phyloP scores from a whole-genome alignment of 92 coral and sea anemone genomes.

The Montipora capitata region DNA sequence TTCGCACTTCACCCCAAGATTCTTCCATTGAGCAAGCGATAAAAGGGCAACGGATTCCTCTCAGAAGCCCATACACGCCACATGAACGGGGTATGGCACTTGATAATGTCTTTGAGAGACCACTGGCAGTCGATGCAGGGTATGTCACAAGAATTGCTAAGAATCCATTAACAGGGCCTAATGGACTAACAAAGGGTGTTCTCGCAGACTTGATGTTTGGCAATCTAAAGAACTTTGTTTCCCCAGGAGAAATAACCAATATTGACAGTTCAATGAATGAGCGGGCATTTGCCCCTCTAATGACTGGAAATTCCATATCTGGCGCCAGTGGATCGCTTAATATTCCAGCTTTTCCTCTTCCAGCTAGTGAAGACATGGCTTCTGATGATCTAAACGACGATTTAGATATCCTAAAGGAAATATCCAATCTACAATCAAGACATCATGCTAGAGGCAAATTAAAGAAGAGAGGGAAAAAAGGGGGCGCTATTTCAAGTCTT shows the following conservation, averaged over 20 bases:
- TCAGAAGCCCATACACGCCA: background rate
- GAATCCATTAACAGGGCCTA: slow-evolving; percentile 88
- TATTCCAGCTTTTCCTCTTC: slow-evolving; percentile 34
- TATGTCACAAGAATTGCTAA: slow-evolving; percentile 58
- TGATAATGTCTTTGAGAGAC: slow-evolving; percentile 1
- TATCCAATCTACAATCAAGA: slow-evolving; percentile 25
- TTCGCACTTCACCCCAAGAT: slow-evolving; percentile 27
- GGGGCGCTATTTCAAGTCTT: slow-evolving; percentile 71
- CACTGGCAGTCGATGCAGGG: slow-evolving; percentile 28
- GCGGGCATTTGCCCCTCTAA: slow-evolving; percentile 27
- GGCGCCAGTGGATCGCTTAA: slow-evolving; percentile 18
- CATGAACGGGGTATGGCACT: background rate
- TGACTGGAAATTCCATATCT: background rate
- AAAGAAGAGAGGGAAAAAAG: slow-evolving; percentile 38
- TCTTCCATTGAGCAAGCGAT: background rate
- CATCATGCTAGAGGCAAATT: slow-evolving; percentile 53
- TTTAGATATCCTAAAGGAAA: slow-evolving; percentile 5
- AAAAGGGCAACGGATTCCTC: slow-evolving; percentile 19
- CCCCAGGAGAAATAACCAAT: slow-evolving; percentile 33
- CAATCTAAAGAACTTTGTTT: slow-evolving; percentile 74
- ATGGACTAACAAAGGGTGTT: slow-evolving; percentile 83
- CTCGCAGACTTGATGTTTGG: slow-evolving; percentile 90
- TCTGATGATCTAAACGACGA: slow-evolving; percentile 26
- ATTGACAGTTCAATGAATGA: slow-evolving; percentile 35
- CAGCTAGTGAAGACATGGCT: slow-evolving; percentile 26